Conservation (phyloP, 2,888 invertebrate genomes). For the Lepetodrilus schrolli region DNA sequence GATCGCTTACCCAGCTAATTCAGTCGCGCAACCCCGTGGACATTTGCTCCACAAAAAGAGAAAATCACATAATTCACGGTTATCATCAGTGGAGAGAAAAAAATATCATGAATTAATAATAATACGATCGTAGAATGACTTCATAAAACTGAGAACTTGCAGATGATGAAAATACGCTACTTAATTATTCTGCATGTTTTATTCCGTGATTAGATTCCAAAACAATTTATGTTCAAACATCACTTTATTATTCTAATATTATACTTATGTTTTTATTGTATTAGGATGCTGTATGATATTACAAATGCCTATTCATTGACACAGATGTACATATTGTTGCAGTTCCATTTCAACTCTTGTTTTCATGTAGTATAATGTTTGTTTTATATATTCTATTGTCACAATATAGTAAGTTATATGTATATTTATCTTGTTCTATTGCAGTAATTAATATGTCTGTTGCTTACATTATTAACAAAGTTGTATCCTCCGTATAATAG, state of each 20-base stretch:
- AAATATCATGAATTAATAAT: constrained; percentile 19
- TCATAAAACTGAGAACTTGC: constrained; percentile 12
- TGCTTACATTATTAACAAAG: too few relatives aligned
- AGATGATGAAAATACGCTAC: neutral
- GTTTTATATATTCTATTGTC: too few relatives aligned
- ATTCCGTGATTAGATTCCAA: neutral
- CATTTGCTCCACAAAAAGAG: constrained; percentile 8
- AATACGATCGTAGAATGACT: constrained; percentile 11
- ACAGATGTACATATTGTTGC: neutral
- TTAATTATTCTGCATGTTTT: neutral
- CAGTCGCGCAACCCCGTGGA: neutral
- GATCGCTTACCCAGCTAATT: neutral
- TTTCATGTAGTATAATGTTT: too few relatives aligned
- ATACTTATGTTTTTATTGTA: too few relatives aligned
- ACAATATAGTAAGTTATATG: neutral
- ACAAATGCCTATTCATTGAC: neutral
- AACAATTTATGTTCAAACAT: neutral
- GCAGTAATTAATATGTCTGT: too few relatives aligned
- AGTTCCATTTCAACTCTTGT: too few relatives aligned
- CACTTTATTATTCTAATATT: neutral
- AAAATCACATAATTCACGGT: constrained; percentile 26
- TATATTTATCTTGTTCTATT: neutral
- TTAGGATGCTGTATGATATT: too few relatives aligned
- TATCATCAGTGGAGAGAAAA: constrained; percentile 26
- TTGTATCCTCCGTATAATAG: too few relatives aligned